phyloP scores from a whole-genome alignment of 2,888 invertebrate genomes.

The Fragum sueziense region DNA sequence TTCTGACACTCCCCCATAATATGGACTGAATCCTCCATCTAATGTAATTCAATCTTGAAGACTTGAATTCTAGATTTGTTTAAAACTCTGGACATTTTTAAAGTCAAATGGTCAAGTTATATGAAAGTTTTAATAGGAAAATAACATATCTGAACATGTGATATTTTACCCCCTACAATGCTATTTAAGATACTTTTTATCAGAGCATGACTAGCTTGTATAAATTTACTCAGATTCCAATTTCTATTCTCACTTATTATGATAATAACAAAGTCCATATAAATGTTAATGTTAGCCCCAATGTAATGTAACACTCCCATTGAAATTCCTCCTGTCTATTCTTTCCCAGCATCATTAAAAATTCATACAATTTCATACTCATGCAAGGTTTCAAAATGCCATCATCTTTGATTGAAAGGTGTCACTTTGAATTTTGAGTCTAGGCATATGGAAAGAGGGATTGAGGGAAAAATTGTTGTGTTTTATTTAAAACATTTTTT shows the following conservation, averaged over 20 bases:
- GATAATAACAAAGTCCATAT: slow-evolving; percentile 24
- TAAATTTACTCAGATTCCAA: slow-evolving; percentile 16
- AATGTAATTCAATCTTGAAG: too few species aligned
- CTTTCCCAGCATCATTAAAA: slow-evolving; percentile 38
- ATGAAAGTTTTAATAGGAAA: too few species aligned
- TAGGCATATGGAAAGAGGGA: neutral
- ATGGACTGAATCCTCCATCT: too few species aligned
- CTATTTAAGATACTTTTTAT: too few species aligned
- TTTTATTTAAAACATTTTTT: too few species aligned
- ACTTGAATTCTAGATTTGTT: too few species aligned
- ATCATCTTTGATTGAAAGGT: slow-evolving; percentile 39
- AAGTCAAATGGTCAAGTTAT: too few species aligned
- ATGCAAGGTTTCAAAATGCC: slow-evolving; percentile 17
- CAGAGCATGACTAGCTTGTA: neutral
- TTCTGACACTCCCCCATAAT: too few species aligned
- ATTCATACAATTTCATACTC: slow-evolving; percentile 37
- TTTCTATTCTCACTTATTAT: slow-evolving; percentile 10
- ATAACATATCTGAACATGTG: too few species aligned
- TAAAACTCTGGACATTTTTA: too few species aligned
- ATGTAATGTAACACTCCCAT: slow-evolving; percentile 24
- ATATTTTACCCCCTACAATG: too few species aligned
- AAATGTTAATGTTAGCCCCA: slow-evolving; percentile 25
- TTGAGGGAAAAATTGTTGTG: too few species aligned
- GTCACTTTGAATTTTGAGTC: slow-evolving; percentile 26
- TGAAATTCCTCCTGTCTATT: slow-evolving; percentile 36